Conservation (phyloP, 2,113 vertebrate genomes). For the Sinocyclocheilus rhinocerous region DNA sequence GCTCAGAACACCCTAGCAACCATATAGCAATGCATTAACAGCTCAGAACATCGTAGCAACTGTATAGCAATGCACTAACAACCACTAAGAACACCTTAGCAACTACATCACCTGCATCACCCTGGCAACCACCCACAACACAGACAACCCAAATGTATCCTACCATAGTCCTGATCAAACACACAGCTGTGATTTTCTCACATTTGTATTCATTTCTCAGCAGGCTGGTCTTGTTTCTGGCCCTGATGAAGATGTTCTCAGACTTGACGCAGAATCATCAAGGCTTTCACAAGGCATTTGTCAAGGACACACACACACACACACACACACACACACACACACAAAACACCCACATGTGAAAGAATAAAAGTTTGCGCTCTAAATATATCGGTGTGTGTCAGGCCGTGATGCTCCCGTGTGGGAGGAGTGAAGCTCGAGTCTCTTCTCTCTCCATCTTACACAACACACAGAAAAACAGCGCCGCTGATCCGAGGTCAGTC, state of each 20-base stretch:
- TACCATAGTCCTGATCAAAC: neutral
- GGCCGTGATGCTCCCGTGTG: neutral
- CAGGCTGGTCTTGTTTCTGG: neutral
- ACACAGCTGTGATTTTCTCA: neutral
- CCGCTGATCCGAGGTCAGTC: slow-evolving; percentile 9
- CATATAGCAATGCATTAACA: too few species aligned
- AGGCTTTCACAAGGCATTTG: too few species aligned
- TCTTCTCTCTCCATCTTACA: neutral
- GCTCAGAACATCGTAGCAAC: too few species aligned
- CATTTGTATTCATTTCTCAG: neutral
- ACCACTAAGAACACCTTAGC: neutral
- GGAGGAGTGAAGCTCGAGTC: slow-evolving; percentile 10
- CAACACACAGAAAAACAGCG: slow-evolving; percentile 7
- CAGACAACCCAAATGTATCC: neutral
- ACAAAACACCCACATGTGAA: slow-evolving; percentile 10
- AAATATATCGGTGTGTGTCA: slow-evolving; percentile 41
- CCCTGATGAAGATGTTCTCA: neutral
- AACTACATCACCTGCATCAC: neutral
- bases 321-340: slow-evolving; percentile 7
- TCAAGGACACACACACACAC: slow-evolving; percentile 25
- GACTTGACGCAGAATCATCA: neutral
- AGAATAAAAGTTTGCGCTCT: slow-evolving; percentile 36
- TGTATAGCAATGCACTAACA: too few species aligned
- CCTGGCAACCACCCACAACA: neutral
- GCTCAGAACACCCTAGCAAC: too few species aligned